A percentile compares a stretch with the other conserved stretches of the same genome.
These are phyloP conservation scores for Trachemys scripta DNA, from an alignment of 2,113 vertebrate species.

Conservation along the genomic window DNA sequence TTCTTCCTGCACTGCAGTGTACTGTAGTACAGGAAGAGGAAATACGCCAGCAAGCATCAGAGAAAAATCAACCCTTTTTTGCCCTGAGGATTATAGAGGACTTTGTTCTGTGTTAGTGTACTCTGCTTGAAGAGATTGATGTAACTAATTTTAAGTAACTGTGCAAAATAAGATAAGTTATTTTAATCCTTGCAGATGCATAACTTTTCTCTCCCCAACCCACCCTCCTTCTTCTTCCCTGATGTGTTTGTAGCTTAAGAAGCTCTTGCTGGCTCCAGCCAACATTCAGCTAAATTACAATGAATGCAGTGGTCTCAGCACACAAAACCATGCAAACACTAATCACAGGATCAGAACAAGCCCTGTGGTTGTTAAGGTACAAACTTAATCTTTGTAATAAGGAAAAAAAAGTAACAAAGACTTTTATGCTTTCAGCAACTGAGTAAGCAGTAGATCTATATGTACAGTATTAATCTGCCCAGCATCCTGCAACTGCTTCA, in stretches of 20 bases:
- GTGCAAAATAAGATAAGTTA: conserved; percentile 14
- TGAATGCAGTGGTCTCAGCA: conserved; percentile 97
- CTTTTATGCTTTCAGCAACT: neutral
- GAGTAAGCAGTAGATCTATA: conserved; percentile 5
- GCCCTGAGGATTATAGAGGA: neutral
- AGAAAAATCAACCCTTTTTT: conserved; percentile 24
- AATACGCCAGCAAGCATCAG: neutral
- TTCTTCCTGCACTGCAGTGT: neutral
- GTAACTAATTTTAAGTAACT: conserved; percentile 48
- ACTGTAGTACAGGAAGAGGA: conserved; percentile 20
- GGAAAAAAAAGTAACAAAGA: neutral
- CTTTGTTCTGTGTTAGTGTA: conserved; percentile 37
- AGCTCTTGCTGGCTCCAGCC: conserved; percentile 98
- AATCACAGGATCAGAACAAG: conserved; percentile 97
- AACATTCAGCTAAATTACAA: conserved; percentile 99
- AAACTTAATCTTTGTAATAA: conserved; percentile 70
- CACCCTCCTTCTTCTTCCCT: conserved; percentile 49
- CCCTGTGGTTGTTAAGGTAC: conserved; percentile 97
- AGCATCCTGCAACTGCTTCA: conserved; percentile 3
- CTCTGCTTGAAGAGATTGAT: conserved; percentile 33
- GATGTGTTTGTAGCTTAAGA: conserved; percentile 92
- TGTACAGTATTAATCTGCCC: conserved; percentile 7
- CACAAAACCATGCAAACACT: conserved; percentile 95
- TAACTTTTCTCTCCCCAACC: conserved; percentile 65
- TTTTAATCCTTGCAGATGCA: conserved; percentile 31